Percentiles rank a stretch among this genome's conserved stretches.
Conservation (phyloP, 2,113 vertebrate species). For the Anoura caudifer region DNA sequence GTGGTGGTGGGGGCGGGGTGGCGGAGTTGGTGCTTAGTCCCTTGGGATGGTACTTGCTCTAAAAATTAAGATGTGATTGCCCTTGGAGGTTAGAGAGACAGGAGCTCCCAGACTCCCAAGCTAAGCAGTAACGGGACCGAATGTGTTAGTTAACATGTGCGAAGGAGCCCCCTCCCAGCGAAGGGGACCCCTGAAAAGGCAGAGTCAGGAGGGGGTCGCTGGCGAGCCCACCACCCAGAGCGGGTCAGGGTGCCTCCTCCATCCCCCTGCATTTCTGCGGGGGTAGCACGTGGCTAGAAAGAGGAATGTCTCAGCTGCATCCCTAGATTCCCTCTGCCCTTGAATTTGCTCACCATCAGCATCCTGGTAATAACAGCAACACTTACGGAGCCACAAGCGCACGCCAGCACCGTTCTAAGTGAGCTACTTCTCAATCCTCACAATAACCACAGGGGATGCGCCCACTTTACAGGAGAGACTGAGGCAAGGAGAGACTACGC, state of each 20-base stretch:
- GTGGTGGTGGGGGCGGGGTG: too few relatives aligned
- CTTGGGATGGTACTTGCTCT: background rate
- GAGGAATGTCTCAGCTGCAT: background rate
- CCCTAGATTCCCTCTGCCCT: background rate
- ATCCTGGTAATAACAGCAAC: fast-evolving
- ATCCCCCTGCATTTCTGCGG: background rate
- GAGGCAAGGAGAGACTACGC: background rate
- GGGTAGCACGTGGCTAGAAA: fast-evolving
- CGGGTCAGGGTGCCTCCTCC: background rate
- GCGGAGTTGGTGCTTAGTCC: background rate
- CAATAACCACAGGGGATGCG: fast-evolving
- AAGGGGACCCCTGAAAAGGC: background rate
- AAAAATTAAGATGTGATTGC: background rate
- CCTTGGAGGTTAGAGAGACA: background rate
- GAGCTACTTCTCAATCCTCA: background rate
- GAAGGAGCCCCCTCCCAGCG: fast-evolving
- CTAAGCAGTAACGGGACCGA: background rate
- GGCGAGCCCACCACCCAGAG: background rate
- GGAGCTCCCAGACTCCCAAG: background rate
- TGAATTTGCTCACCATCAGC: background rate
- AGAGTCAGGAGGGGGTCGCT: background rate
- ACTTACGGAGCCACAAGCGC: fast-evolving
- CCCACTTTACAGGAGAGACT: background rate
- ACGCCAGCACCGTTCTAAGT: background rate
- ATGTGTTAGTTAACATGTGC: background rate